Base-by-base conservation (phyloP, 2,888 invertebrate species). In the Marasmarcha lunaedactyla region DNA sequence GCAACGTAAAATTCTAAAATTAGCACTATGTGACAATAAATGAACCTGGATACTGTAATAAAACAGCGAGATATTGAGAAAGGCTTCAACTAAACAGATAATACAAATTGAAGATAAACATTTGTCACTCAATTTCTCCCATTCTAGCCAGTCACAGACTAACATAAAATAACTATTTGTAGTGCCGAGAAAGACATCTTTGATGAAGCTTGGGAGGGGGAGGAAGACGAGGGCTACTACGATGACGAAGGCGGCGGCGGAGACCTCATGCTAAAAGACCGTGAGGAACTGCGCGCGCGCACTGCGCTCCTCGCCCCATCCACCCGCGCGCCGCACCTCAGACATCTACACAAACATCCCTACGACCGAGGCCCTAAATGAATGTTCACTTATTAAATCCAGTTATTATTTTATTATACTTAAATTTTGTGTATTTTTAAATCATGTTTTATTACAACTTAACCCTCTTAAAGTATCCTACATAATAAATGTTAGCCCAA, bases 311-410 rank as follows among this genome's bases (percentile, higher is more conserved):
- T 46, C 12, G 12, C 30, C 30, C 42, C 52, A 6, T 57, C 65
- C 2, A 56, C 55, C 12, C 59, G 71, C 11, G 57, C 64, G 2
- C 59, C 65, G n/a, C 81, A 76, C 54, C 78, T 70, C 52, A 71
- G 83, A 66, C 83, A 84, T 81, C 83, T 76, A 13, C 81, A 79
- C 55, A 84, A 79, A 77, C 79, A 84, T 43, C 83, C 83, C 2
- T 84, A 79, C 50, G 83, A 84, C 51, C 66, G 83, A 12, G 83
- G 83, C 44, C 83, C 83, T 41, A 59, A 42, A 35, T 50, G 49
- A 42, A 52, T 48, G 14, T 47, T 49, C 38, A 48, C 48, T 11
- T 47, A 37, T 25, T 42, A 38, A 41, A 46, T 13, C 12, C 2
- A 5, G 13, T 14, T 5, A 7, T 34, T 34, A 11, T 13, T 13